phyloP scores from a whole-genome alignment of 2,888 invertebrate species.

The Aphrophora alni region DNA sequence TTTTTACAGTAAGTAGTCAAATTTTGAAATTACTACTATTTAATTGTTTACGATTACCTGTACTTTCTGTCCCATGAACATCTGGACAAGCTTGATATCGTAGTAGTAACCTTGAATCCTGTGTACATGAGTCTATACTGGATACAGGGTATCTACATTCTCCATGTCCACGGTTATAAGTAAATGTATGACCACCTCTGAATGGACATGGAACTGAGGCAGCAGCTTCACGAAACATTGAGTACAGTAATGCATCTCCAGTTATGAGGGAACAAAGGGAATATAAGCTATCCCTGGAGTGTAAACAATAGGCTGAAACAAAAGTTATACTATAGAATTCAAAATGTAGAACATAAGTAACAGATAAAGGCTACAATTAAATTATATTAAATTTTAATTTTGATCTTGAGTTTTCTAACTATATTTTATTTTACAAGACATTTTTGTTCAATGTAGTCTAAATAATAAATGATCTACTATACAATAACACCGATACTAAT shows the following conservation, averaged over 20 bases:
- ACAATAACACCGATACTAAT: no score
- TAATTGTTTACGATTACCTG: conserved; percentile 64
- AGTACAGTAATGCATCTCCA: conserved; percentile 86
- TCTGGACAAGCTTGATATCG: conserved; percentile 95
- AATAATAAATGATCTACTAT: no score
- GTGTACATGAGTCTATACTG: conserved; percentile 92
- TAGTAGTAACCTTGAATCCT: conserved; percentile 86
- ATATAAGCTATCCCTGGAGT: conserved; percentile 74
- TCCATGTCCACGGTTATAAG: conserved; percentile 87
- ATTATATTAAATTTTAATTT: no score
- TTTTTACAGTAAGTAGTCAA: no score
- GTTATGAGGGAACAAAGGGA: conserved; percentile 86
- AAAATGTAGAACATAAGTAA: no score
- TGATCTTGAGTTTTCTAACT: no score
- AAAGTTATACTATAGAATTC: not conserved
- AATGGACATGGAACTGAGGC: conserved; percentile 89
- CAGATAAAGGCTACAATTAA: no score
- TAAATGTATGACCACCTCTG: conserved; percentile 88
- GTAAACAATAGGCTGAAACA: conserved; percentile 71
- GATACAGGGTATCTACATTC: conserved; percentile 90
- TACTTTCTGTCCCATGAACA: conserved; percentile 88
- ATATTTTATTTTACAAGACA: no score
- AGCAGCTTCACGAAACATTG: conserved; percentile 88
- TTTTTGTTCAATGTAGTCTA: no score
- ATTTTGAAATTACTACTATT: no score